Evolutionary conservation across 2,797 vertebrate genomes (phyloP).

Genomic region (Erethizon dorsatum): DNA sequence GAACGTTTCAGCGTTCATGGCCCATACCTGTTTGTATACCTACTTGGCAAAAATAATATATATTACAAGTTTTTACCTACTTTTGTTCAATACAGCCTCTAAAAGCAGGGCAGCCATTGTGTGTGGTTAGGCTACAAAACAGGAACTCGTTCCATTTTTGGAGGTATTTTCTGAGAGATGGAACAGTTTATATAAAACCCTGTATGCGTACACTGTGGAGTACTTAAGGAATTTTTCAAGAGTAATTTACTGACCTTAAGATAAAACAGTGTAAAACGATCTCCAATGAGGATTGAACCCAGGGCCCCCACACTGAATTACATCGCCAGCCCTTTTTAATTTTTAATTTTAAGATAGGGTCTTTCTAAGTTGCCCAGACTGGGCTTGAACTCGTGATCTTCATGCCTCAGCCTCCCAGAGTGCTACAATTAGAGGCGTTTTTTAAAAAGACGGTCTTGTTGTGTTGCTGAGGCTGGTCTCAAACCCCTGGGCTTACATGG

Average conservation of each 20-base stretch:
- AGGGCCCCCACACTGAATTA: background rate
- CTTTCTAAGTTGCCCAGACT: background rate
- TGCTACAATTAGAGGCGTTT: background rate
- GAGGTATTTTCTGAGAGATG: background rate
- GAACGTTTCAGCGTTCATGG: background rate
- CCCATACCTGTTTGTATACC: fast-evolving
- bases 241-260: background rate
- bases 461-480: background rate
- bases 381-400: background rate
- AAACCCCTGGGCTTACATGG: background rate
- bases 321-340: background rate
- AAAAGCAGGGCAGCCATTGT: background rate
- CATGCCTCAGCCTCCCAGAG: background rate
- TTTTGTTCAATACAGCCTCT: background rate
- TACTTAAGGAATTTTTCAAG: background rate
- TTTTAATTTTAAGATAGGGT: background rate
- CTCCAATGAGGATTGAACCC: background rate
- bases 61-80: background rate
- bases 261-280: background rate
- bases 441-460: background rate
- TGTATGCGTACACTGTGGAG: background rate
- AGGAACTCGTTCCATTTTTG: background rate
- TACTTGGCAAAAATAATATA: background rate
- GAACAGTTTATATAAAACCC: background rate
- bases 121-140: background rate